Evolutionary conservation across 2,797 vertebrate species (phyloP).

Genomic region (Otolemur crassicaudatus): DNA sequence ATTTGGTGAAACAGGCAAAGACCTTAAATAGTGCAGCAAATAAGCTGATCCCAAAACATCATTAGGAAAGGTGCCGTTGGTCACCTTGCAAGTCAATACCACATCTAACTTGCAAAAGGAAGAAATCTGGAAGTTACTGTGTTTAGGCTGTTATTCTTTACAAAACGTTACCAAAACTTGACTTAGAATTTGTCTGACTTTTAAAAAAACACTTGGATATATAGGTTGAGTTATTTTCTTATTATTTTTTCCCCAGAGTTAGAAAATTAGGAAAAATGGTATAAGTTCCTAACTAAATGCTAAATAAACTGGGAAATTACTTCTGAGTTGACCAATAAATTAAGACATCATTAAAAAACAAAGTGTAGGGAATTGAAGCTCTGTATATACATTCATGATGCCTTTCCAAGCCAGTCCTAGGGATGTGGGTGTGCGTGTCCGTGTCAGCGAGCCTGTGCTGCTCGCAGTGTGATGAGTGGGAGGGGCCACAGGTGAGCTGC

Average conservation of each 20-base stretch:
- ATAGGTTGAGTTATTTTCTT: slow-evolving; percentile 60
- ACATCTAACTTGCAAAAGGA: slow-evolving; percentile 82
- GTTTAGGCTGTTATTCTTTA: slow-evolving; percentile 77
- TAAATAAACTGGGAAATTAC: slow-evolving; percentile 83
- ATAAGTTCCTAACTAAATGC: slow-evolving; percentile 82
- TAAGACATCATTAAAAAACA: background rate
- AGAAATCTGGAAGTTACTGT: slow-evolving; percentile 81
- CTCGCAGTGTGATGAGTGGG: slow-evolving; percentile 66
- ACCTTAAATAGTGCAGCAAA: slow-evolving; percentile 95
- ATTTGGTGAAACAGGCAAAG: slow-evolving; percentile 98
- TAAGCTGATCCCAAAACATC: slow-evolving; percentile 96
- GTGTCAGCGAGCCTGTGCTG: slow-evolving; percentile 66
- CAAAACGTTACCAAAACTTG: slow-evolving; percentile 86
- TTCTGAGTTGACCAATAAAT: slow-evolving; percentile 72
- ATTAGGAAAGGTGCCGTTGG: slow-evolving; percentile 88
- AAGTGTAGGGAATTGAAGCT: slow-evolving; percentile 54
- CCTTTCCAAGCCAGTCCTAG: slow-evolving; percentile 39
- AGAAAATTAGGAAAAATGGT: slow-evolving; percentile 76
- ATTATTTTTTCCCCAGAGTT: slow-evolving; percentile 82
- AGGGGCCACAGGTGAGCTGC: slow-evolving; percentile 74
- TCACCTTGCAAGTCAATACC: slow-evolving; percentile 84
- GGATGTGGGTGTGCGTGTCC: background rate
- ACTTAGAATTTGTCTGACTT: slow-evolving; percentile 86
- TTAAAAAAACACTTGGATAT: slow-evolving; percentile 69
- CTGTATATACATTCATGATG: slow-evolving; percentile 34